phyloP scores from a whole-genome alignment of 1,140 invertebrate genomes.

The Conus ventricosus region DNA sequence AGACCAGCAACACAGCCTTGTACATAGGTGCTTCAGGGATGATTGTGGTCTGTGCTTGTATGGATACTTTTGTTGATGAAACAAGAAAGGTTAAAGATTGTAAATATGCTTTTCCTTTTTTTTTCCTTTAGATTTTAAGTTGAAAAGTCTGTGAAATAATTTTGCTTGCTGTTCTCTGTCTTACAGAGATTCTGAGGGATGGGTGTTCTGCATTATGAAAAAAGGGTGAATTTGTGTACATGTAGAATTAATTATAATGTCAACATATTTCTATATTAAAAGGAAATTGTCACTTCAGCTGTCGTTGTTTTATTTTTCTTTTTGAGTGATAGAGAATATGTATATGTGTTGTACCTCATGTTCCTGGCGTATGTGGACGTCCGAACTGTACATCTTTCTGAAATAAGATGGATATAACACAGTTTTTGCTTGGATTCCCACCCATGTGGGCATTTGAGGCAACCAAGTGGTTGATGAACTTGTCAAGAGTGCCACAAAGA shows the following conservation, averaged over 20 bases:
- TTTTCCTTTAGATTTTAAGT: background rate
- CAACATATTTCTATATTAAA: background rate
- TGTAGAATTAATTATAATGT: background rate
- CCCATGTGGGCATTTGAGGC: too few species aligned
- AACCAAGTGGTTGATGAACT: too few species aligned
- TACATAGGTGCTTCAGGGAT: background rate
- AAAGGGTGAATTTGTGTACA: background rate
- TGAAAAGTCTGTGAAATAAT: background rate
- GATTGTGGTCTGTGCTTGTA: background rate
- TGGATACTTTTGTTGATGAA: background rate
- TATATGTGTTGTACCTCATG: background rate
- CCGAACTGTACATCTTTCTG: background rate
- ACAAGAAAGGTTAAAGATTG: background rate
- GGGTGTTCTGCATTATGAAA: background rate
- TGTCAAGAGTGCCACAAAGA: too few species aligned
- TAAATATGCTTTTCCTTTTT: background rate
- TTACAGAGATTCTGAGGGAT: background rate
- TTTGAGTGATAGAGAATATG: background rate
- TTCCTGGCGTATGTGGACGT: background rate
- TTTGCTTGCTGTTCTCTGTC: background rate
- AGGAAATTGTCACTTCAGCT: background rate
- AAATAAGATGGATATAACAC: too few species aligned
- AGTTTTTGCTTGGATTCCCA: too few species aligned
- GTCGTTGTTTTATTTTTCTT: background rate
- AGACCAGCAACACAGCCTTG: too few species aligned